Evolutionary conservation across 2,888 invertebrate species (phyloP), one percentile per base, ranked within the genome.

Genomic region (Spisula subtruncata): DNA sequence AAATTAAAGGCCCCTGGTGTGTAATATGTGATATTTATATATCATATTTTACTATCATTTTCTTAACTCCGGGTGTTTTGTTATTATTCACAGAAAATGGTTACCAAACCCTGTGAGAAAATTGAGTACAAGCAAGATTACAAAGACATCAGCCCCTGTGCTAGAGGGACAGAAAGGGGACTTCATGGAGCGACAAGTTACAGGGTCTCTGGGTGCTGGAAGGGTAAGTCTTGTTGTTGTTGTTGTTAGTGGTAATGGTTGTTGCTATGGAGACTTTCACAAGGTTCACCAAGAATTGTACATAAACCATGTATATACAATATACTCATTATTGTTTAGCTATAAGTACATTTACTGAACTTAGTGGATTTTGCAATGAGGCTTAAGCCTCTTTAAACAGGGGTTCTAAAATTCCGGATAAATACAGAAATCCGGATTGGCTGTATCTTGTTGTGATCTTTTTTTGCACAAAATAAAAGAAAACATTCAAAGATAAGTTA

Each of bases 21-120:
- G 41, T 41, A 41, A 5, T 41, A 41, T 41, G 41, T 41, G 41
- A 41, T 8, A 41, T 41, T 5, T 41, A n/a, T 41, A 41, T 8
- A 41, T 5, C 41, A 41, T 41, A 41, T 41, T 41, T 41, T 5
- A 8, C 41, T 5, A 8, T 41, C 8, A 41, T 41, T 41, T 41
- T 41, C 41, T 41, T 41, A 51, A 10, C 51, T 25, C n/a, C 8
- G n/a, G 2, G 18, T 18, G n/a, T 60, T 32, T 75, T 75, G 20
- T 35, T 80, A n/a, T 46, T 25, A 48, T 81, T 81, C 20, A 84
- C 95, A 98, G 98, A 96, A 99, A 98, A 98, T 98, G 99, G 98
- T 97, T 99, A 96, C 98, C 98, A 91, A 98, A 98, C 96, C 98
- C 98, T 84, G 97, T 99, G 90, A 98, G 99, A 94, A 99, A 99